Percentiles rank a stretch among this genome's conserved stretches.
These are phyloP conservation scores for Callaeas wilsoni DNA, from an alignment of 2,113 vertebrate species.

Conservation along the genomic window DNA sequence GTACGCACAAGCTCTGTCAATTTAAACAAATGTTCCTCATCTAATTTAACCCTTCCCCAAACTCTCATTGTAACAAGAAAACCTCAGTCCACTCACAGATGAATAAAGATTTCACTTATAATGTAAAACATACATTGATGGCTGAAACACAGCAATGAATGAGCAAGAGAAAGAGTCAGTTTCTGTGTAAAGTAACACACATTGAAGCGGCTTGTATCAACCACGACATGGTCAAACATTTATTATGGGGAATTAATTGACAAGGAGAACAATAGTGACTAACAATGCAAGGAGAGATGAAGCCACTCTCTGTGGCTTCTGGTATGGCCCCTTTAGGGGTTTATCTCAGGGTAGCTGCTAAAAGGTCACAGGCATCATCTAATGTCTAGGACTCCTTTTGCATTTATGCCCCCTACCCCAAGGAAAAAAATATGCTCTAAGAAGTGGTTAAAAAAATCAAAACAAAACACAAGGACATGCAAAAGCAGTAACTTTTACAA, in stretches of 20 bases:
- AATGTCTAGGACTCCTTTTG: neutral
- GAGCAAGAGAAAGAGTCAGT: neutral
- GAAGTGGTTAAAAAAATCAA: neutral
- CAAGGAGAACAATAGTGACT: slow-evolving; percentile 66
- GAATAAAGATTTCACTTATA: neutral
- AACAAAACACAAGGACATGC: neutral
- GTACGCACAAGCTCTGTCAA: neutral
- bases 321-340: slow-evolving; percentile 45
- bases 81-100: neutral
- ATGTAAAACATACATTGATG: neutral
- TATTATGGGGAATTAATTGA: slow-evolving; percentile 64
- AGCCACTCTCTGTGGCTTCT: slow-evolving; percentile 14
- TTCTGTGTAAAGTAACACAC: neutral
- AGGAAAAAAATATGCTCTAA: neutral
- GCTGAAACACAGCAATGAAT: neutral
- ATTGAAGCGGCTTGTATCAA: neutral
- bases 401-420: neutral
- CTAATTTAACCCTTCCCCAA: neutral
- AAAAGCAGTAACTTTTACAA: neutral
- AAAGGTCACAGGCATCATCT: slow-evolving; percentile 23
- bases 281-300: slow-evolving; percentile 12
- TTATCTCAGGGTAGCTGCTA: slow-evolving; percentile 50
- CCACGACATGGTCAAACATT: slow-evolving; percentile 31
- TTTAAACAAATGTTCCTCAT: neutral
- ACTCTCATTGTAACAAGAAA: neutral